Evolutionary conservation across 2,888 invertebrate genomes (phyloP).

Genomic region (Melipona bicolor): DNA sequence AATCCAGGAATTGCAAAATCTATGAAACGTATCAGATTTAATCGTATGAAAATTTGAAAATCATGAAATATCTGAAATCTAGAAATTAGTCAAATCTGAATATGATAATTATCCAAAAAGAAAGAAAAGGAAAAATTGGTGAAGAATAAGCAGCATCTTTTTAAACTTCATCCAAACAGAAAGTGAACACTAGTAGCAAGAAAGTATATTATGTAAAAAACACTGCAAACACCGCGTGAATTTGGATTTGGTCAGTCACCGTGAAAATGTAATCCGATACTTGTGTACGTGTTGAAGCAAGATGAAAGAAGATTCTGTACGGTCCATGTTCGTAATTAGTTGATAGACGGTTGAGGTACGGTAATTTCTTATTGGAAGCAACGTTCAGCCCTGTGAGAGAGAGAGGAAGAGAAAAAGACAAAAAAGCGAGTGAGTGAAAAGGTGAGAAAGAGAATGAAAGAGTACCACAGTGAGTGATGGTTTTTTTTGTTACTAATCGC

Average conservation of each 20-base stretch:
- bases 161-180: background rate
- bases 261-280: constrained; percentile 14
- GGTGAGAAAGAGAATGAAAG: constrained; percentile 9
- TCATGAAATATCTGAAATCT: no score
- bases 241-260: background rate
- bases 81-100: no score
- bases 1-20: no score
- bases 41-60: no score
- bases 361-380: constrained; percentile 56
- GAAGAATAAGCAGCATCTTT: background rate
- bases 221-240: no score
- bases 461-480: constrained; percentile 10
- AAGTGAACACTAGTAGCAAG: background rate
- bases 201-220: background rate
- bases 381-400: constrained; percentile 43
- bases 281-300: constrained; percentile 3
- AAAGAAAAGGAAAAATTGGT: background rate
- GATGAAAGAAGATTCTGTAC: constrained; percentile 1
- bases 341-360: constrained; percentile 39
- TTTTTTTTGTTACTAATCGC: constrained; percentile 20
- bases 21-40: no score
- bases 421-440: background rate
- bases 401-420: background rate
- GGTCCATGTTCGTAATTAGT: constrained; percentile 32
- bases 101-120: no score